Evolutionary conservation across 92 coral and sea anemone genomes (phyloP), one percentile per base, ranked within the genome.

Genomic region (Porites evermanni): DNA sequence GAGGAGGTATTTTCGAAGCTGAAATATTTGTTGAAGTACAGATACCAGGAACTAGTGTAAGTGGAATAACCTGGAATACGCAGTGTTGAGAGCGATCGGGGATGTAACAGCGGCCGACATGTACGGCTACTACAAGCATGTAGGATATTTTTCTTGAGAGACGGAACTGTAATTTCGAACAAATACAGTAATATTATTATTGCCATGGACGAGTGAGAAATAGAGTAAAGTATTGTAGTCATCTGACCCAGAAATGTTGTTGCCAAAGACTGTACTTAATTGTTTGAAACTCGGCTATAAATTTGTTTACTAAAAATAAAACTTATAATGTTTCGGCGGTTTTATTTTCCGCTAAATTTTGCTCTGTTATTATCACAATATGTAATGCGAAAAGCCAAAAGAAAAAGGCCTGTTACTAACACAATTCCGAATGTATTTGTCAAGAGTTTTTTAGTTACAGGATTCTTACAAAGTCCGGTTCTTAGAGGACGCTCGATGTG

Each of bases 1-100:
- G 93, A 89, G 86, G 93, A 92, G 81, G 93, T 86, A 26, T 92
- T 89, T 83, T 88, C 90, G 10, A 92, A 89, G 80, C 79, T 92
- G 81, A 92, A 92, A 67, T 89, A 85, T 77, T 56, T 92, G 77
- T 84, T 92, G 85, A 89, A 86, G 77, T 89, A 92, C 74, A 74
- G 79, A 23, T 89, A 92, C 79, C 77, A n/a, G 63, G 81, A 92
- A 24, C 82, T 89, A 16, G 95, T 92, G 24, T 23, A 23, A 23
- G 32, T 79, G 70, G 32, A 90, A 92, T 3, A 92, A 92, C 75
- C 75, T 86, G 54, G 95, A 89, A 82, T 89, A 92, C 61, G 91
- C 91, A 67, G 64, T 87, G 52, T 59, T 83, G 54, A 75, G 69
- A 53, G 89, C 85, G n/a, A 17, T 83, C 6, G 67, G 66, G 70